Conservation (phyloP, 1,140 invertebrate genomes). For the Listronotus oregonensis region DNA sequence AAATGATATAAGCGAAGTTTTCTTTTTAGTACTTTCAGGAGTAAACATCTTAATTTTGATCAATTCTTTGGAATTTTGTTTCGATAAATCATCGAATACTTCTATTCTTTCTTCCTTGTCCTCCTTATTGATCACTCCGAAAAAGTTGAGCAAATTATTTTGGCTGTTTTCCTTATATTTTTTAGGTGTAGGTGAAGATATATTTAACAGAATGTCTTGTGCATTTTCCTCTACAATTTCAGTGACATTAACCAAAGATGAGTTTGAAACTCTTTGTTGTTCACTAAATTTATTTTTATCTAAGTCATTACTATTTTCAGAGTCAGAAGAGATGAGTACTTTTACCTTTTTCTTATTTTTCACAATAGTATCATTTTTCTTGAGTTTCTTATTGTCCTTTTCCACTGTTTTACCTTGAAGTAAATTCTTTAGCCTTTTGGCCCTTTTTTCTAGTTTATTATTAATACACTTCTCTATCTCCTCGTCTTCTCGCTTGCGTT, state of each 20-base stretch:
- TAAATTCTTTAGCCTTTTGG: constrained; percentile 59
- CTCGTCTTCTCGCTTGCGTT: constrained; percentile 63
- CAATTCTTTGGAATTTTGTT: constrained; percentile 13
- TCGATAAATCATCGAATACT: constrained; percentile 5
- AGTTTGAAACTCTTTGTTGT: not conserved
- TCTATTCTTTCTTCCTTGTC: constrained; percentile 14
- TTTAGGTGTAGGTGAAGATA: not conserved
- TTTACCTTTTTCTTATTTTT: constrained; percentile 11
- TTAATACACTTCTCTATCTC: constrained; percentile 60
- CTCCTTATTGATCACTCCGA: constrained; percentile 23
- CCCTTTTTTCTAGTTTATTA: constrained; percentile 61
- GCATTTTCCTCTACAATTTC: constrained; percentile 20
- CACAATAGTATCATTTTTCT: not conserved
- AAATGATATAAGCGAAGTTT: not conserved
- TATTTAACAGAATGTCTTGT: constrained; percentile 8
- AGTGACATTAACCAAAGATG: not conserved
- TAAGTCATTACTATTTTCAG: constrained; percentile 25
- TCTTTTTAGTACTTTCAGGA: constrained; percentile 8
- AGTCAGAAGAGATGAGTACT: constrained; percentile 24
- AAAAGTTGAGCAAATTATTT: constrained; percentile 28
- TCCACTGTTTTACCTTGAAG: constrained; percentile 21
- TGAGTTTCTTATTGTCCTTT: constrained; percentile 3
- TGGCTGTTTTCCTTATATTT: constrained; percentile 14
- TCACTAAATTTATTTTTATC: constrained; percentile 3
- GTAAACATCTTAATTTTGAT: constrained; percentile 40